Conservation (phyloP, 2,113 vertebrate species). For the Phoxinus phoxinus region DNA sequence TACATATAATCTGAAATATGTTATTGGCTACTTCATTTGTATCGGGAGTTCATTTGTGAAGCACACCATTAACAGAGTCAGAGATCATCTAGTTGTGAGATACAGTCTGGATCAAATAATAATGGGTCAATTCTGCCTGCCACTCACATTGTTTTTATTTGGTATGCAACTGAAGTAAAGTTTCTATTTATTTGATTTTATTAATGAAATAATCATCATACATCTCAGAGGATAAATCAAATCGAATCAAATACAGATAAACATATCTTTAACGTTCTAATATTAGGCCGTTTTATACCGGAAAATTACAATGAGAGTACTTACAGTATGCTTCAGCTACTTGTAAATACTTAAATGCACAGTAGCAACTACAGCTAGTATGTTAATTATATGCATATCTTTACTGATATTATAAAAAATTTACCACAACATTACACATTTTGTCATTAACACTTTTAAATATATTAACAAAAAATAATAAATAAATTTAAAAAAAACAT, state of each 20-base stretch:
- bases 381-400: not conserved
- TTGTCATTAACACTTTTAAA: not conserved
- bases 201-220: not conserved
- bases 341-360: not conserved
- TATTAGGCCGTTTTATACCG: not conserved
- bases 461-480: not conserved
- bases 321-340: not conserved
- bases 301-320: not conserved
- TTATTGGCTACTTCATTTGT: not conserved
- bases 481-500: not conserved
- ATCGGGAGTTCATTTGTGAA: not conserved
- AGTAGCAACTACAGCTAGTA: no score
- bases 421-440: not conserved
- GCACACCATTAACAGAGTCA: not conserved
- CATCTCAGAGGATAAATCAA: not conserved
- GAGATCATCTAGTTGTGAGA: not conserved
- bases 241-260: not conserved
- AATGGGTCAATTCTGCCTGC: not conserved
- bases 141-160: not conserved
- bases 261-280: not conserved
- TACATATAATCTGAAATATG: not conserved
- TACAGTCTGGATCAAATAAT: not conserved
- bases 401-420: not conserved
- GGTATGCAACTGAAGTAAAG: not conserved
- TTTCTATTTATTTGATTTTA: not conserved